Base-by-base conservation (phyloP, 2,888 invertebrate species). In the Nomada fucata region DNA sequence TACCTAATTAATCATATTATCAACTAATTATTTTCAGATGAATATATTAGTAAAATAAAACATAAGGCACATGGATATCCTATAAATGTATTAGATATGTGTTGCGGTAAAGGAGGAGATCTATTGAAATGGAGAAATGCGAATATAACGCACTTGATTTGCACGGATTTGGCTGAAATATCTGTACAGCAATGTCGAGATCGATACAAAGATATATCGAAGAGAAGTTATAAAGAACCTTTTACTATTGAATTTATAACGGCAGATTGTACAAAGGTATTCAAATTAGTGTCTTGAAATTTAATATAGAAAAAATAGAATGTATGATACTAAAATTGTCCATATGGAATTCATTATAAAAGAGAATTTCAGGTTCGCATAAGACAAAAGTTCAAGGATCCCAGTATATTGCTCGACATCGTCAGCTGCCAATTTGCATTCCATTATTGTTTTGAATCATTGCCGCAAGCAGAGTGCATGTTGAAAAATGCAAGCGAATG, bases 81-180 rank as follows among this genome's bases (percentile, higher is more conserved):
- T 0, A 89, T 97, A 47, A 95, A 95, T 78, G 97, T 98, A 0
- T 94, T 99, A 71, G 99, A 99, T 93, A 96, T 99, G 95, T 98
- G 99, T 89, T 99, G 99, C 93, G 99, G 99, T 1, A 99, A 99
- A 95, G 99, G 99, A 26, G 99, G 99, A 2, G 99, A 99, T 94
- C 95, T 99, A 52, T 95, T 97, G n/a, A 99, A 99, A 94, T 99
- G 99, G 98, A 96, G 96, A 80, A 98, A 97, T 92, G 97, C 96
- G 70, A 94, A 95, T 80, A 97, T 98, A 68, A 95, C 96, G 1
- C 97, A 97, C 94, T 95, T 98, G 23, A 96, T 98, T 76, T 98
- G 98, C 94, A 97, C 97, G 64, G 99, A 99, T 93, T 98, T 99
- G 90, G 99, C 99, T 0, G 96, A 96, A 60, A 96, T 98, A 0